Evolutionary conservation across 2,888 invertebrate species (phyloP).

Genomic region (Ashinkailepas kermadecensis): DNA sequence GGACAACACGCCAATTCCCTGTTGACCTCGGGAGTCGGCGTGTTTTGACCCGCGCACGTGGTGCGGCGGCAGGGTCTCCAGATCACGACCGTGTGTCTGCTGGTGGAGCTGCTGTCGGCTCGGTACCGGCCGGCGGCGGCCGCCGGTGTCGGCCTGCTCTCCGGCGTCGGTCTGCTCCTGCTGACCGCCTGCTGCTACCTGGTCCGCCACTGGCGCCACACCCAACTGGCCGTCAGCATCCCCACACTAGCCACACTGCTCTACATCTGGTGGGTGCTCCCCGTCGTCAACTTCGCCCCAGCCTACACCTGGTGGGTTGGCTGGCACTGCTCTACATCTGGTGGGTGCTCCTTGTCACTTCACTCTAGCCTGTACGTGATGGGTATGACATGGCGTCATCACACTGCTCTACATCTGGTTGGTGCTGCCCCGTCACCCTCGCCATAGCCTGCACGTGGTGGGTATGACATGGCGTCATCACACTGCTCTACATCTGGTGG

Average conservation of each 20-base stretch:
- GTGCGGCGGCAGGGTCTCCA: not conserved
- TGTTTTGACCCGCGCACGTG: no score
- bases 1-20: no score
- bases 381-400: no score
- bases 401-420: not conserved
- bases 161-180: not conserved
- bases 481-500: slow-evolving; percentile 1
- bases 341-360: not conserved
- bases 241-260: not conserved
- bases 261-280: not conserved
- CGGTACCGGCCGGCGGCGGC: not conserved
- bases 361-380: no score
- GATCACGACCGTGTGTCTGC: not conserved
- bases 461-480: not conserved
- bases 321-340: not conserved
- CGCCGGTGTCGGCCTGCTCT: not conserved
- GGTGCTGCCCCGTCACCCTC: not conserved
- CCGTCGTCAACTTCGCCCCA: no score
- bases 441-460: no score
- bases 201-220: not conserved
- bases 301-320: no score
- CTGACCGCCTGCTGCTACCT: not conserved
- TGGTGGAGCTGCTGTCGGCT: not conserved
- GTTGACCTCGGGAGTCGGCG: no score
- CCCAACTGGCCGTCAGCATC: not conserved